Base-by-base conservation (phyloP, 2,888 invertebrate species). In the Macrosiphum euphorbiae region DNA sequence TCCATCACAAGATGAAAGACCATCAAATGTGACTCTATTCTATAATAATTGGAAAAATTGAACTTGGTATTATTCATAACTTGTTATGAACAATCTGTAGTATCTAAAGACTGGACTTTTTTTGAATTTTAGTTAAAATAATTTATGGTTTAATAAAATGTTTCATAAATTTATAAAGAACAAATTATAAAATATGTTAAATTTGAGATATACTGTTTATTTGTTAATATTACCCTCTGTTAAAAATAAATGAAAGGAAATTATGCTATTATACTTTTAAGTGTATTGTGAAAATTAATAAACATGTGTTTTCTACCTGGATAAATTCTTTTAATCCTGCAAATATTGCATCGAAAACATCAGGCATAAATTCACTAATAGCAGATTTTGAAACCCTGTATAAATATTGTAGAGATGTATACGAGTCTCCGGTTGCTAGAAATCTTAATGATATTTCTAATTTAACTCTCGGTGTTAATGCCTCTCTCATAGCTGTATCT, bases 301-400 rank as follows among this genome's bases (percentile, higher is more conserved):
- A 50, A 50, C 47, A 47, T 50, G 52, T 52, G 20, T 52, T 52
- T 26, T n/a, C 35, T 88, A 88, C 88, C 35, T 52, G 16, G 35
- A 88, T 88, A 52, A 26, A 88, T 52, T 88, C 88, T 35, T 47
- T 13, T 52, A 88, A 35, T 52, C n/a, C 88, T 52, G n/a, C 88
- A 88, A 35, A 88, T 26, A 88, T 52, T 52, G 52, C 88, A n/a
- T 88, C 88, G 35, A 88, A 88, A 11, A 88, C 52, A 88, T 28
- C 52, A n/a, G 52, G 88, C 35, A 88, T n/a, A 52, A 88, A 88
- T 10, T 44, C 52, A 88, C 88, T 47, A 35, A 88, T 88, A 8
- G 52, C n/a, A 28, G n/a, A 88, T 52, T 47, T 44, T 52, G 88
- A 20, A 16, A 88, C 88, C 35, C 88, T 88, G 24, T 88, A 88